Percentiles rank a stretch among this genome's conserved stretches.
phyloP scores from a whole-genome alignment of 2,888 invertebrate genomes.

The Pollenia labialis region DNA sequence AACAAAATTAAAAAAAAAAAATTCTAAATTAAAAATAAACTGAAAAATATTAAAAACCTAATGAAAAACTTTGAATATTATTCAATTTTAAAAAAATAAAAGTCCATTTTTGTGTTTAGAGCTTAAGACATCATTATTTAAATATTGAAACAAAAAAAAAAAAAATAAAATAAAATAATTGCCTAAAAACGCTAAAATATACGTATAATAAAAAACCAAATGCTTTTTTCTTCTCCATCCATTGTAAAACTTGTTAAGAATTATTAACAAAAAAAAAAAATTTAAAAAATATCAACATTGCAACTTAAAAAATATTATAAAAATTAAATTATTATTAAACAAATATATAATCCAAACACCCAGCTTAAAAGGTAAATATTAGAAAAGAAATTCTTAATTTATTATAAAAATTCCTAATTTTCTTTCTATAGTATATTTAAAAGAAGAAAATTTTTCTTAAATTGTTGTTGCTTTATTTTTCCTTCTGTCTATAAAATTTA shows the following conservation, averaged over 20 bases:
- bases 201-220: slow-evolving; percentile 65
- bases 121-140: slow-evolving; percentile 69
- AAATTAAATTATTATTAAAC: slow-evolving; percentile 31
- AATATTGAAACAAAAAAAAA: slow-evolving; percentile 56
- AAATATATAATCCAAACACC: slow-evolving; percentile 49
- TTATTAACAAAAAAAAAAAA: slow-evolving; percentile 17
- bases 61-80: slow-evolving; percentile 55
- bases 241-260: slow-evolving; percentile 74
- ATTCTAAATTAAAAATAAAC: neutral
- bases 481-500: neutral
- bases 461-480: slow-evolving; percentile 9
- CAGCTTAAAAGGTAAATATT: slow-evolving; percentile 53
- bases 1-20: neutral
- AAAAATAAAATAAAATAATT: slow-evolving; percentile 57
- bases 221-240: slow-evolving; percentile 77
- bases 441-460: slow-evolving; percentile 3
- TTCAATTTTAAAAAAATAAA: slow-evolving; percentile 62
- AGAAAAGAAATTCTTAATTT: slow-evolving; percentile 17
- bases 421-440: neutral
- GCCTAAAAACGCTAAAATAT: slow-evolving; percentile 56
- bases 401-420: neutral
- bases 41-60: slow-evolving; percentile 31
- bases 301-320: slow-evolving; percentile 53
- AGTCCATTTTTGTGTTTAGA: slow-evolving; percentile 80
- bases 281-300: slow-evolving; percentile 47